Evolutionary conservation across 2,113 vertebrate species (phyloP).

Genomic region (Columbina picui): DNA sequence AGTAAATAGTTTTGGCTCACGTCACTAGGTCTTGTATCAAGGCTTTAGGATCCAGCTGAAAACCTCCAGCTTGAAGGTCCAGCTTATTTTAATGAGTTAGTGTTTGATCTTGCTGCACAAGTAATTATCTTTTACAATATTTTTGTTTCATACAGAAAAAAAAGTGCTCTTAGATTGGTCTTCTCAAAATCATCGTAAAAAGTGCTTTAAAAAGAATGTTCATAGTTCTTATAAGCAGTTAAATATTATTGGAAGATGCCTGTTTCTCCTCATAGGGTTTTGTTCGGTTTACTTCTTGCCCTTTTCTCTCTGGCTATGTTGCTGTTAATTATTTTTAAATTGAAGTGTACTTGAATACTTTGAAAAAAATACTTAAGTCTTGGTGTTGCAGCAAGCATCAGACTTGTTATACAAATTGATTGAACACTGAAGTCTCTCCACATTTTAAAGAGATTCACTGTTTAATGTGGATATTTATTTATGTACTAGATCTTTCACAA

Average conservation of each 20-base stretch:
- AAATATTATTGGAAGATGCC: neutral
- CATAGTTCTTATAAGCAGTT: neutral
- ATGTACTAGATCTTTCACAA: slow-evolving; percentile 31
- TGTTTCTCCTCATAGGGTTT: neutral
- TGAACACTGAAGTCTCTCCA: neutral
- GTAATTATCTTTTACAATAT: neutral
- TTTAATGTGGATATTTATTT: slow-evolving; percentile 48
- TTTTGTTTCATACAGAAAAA: neutral
- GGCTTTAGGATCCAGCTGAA: neutral
- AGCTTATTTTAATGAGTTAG: neutral
- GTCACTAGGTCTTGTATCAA: neutral
- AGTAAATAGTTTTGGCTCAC: neutral
- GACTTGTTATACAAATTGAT: neutral
- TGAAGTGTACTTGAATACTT: neutral
- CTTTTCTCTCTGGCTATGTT: neutral
- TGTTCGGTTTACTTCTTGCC: neutral
- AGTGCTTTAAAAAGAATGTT: neutral
- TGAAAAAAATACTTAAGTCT: neutral
- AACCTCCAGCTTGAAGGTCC: neutral
- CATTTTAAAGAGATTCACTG: slow-evolving; percentile 45
- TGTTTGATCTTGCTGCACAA: neutral
- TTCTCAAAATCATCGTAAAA: neutral
- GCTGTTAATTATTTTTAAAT: neutral
- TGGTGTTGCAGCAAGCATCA: neutral
- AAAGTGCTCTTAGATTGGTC: neutral